These are phyloP conservation scores for Eilema caniola DNA, from an alignment of 2,888 invertebrate species.

Conservation along the genomic window DNA sequence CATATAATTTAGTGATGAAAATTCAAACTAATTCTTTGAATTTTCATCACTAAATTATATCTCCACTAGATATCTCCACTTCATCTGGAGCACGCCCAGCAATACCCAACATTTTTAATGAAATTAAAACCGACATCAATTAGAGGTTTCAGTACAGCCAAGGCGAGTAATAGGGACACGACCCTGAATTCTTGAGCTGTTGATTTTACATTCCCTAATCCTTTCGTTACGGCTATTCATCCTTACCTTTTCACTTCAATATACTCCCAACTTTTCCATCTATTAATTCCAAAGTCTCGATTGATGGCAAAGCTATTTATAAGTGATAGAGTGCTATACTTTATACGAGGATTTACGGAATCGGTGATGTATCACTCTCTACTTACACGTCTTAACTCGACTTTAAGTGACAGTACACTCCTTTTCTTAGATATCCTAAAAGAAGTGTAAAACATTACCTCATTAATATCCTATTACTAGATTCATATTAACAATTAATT, in stretches of 20 bases:
- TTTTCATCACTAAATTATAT: neutral
- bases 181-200: neutral
- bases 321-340: neutral
- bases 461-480: neutral
- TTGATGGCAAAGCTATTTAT: neutral
- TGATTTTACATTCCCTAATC: constrained; percentile 2
- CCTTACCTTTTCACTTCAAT: constrained; percentile 1
- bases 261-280: neutral
- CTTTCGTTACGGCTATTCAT: constrained; percentile 1
- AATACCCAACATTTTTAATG: neutral
- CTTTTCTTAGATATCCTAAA: neutral
- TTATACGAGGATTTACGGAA: neutral
- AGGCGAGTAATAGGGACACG: neutral
- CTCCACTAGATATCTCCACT: neutral
- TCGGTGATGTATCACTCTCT: neutral
- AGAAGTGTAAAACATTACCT: neutral
- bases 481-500: neutral
- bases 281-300: neutral
- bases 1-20: no score
- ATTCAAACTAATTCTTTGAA: no score
- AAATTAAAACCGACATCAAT: constrained; percentile 2
- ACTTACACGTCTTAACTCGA: no score
- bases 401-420: neutral
- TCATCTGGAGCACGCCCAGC: neutral
- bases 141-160: neutral